These are phyloP conservation scores for Pachyrhynchus sulphureomaculatus DNA, from an alignment of 1,140 invertebrate genomes.

Conservation along the genomic window DNA sequence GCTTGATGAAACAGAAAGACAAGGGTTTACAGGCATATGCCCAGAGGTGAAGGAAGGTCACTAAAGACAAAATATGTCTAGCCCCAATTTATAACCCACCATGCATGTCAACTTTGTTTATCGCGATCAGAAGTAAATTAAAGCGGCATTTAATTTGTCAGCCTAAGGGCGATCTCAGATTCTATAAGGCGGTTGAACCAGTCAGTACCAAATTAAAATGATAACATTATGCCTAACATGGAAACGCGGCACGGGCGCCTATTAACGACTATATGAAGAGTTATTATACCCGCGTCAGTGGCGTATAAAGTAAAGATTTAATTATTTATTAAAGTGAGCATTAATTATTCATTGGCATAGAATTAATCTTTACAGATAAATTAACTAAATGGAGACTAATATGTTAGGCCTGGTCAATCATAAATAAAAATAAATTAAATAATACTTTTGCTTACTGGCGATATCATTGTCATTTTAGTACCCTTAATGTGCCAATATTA, in stretches of 20 bases:
- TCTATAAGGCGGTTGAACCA: conserved; percentile 29
- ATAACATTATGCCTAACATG: conserved; percentile 31
- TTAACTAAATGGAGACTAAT: too few relatives aligned
- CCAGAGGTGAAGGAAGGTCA: conserved; percentile 27
- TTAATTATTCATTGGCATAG: too few relatives aligned
- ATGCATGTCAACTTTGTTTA: conserved; percentile 39
- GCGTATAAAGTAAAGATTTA: too few relatives aligned
- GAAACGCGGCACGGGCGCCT: background rate
- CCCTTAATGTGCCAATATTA: too few relatives aligned
- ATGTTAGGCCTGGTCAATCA: too few relatives aligned
- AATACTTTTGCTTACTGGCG: too few relatives aligned
- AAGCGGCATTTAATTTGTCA: conserved; percentile 42
- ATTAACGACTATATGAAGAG: background rate
- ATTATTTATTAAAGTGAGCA: too few relatives aligned
- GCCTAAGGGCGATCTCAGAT: conserved; percentile 38
- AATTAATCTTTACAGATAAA: too few relatives aligned
- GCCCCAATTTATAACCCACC: conserved; percentile 33
- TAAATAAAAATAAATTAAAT: too few relatives aligned
- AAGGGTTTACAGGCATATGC: background rate
- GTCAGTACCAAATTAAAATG: conserved; percentile 37
- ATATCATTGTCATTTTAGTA: too few relatives aligned
- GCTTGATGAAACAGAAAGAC: conserved; percentile 16
- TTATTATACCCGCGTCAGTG: conserved; percentile 14
- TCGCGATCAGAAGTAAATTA: conserved; percentile 46
- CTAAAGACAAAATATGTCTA: conserved; percentile 33